Percentiles rank a stretch among this genome's conserved stretches.
Evolutionary conservation across 2,888 invertebrate species (phyloP).

Genomic region (Psococerastis gibbosa): DNA sequence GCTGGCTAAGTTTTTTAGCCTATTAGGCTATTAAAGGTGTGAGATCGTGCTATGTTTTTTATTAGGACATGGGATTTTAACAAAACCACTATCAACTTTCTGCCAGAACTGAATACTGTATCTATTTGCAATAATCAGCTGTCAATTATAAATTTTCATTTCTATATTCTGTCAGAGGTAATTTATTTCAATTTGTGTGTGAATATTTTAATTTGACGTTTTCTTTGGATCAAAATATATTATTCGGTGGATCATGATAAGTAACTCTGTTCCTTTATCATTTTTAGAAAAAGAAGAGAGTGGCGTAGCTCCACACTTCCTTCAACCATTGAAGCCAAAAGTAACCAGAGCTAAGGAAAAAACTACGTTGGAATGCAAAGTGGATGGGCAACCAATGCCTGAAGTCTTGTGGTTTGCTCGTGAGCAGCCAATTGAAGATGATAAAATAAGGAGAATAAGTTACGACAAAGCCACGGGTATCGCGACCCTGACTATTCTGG

Average conservation of each 20-base stretch:
- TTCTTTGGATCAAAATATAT: background rate
- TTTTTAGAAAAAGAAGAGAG: constrained; percentile 44
- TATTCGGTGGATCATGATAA: background rate
- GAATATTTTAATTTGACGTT: constrained; percentile 1
- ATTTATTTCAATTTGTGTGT: background rate
- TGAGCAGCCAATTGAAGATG: constrained; percentile 38
- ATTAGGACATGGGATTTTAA: no score
- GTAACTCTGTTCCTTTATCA: background rate
- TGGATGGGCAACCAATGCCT: constrained; percentile 48
- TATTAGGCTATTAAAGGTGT: no score
- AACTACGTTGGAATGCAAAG: constrained; percentile 43
- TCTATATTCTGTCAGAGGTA: background rate
- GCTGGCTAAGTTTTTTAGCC: no score
- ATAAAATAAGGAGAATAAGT: constrained; percentile 33
- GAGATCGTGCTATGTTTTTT: no score
- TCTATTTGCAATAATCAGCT: no score
- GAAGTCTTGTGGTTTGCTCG: constrained; percentile 49
- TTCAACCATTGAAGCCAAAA: constrained; percentile 43
- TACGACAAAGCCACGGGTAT: constrained; percentile 42
- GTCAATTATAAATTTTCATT: no score
- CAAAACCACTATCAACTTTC: no score
- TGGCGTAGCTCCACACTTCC: constrained; percentile 45
- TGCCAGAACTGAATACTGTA: no score
- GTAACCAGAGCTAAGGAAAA: constrained; percentile 39
- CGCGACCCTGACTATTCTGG: constrained; percentile 39